Evolutionary conservation across 2,113 vertebrate genomes (phyloP), one percentile per base, ranked within the genome.

Genomic region (Rhipidura dahli): DNA sequence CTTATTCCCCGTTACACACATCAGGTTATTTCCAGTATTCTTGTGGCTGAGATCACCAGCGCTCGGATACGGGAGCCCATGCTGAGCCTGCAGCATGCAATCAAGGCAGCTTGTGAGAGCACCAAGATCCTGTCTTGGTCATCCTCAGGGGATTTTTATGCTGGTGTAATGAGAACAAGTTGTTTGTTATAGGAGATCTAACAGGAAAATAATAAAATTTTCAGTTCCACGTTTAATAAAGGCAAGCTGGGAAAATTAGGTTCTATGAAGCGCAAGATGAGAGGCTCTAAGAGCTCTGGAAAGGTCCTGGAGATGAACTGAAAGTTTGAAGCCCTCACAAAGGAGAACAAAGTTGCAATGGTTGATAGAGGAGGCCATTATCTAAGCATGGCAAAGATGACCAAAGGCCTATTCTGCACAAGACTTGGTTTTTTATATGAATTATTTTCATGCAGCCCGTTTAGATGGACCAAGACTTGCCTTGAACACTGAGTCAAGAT

Each of bases 21-120:
- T 59, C 56, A 83, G 86, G 91, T 92, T 92, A 81, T 83, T 92
- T 94, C 83, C 51, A 75, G 86, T 28, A 81, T 90, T 68, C 89
- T 64, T 75, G 64, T 87, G 83, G 26, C 76, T 90, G 93, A 95
- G 86, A 70, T 90, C 54, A 78, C 80, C 89, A 60, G 68, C 0
- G 1, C 64, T 86, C 0, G 0, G 83, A 40, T 42, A 35, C 0
- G 8, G 70, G 70, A 56, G 54, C 66, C 19, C 90, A 86, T 18
- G 90, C 95, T 96, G 96, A 70, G 92, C 76, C 76, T 77, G 66
- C 2, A 73, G 86, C 88, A 35, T 0, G 60, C 83, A 95, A 84
- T 93, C 89, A 96, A 78, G 64, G 80, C 60, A 59, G 83, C 22
- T 44, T 50, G 42, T 71, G 53, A 81, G 72, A 77, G 86, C 72